Evolutionary conservation across 2,113 vertebrate species (phyloP), one percentile per base, ranked within the genome.

Genomic region (Chrysemys picta): DNA sequence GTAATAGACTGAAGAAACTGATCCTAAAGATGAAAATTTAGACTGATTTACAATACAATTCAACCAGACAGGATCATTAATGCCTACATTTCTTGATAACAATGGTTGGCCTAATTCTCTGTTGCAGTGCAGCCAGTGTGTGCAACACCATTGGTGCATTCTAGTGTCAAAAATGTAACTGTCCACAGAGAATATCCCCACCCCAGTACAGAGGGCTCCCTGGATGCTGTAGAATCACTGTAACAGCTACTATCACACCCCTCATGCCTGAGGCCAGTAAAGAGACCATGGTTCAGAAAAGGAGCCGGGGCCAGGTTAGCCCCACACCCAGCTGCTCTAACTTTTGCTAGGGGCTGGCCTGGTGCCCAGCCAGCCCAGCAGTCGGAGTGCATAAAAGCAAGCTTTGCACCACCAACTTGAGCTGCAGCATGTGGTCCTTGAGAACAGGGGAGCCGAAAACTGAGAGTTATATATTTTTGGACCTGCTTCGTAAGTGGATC

Each of bases 1-100:
- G 91, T 93, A 95, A 80, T 72, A 91, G 54, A 94, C 83, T 62
- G 93, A 54, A 85, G 85, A 89, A 89, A 93, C 85, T 49, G 76
- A 91, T 72, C 80, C 90, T 94, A 88, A 49, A 86, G 6, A 59
- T 50, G 75, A 91, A 89, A 2, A 27, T 12, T 50, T 80, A 53
- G 50, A 89, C 59, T 86, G 42, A 78, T 78, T 78, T 78, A 47
- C 6, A 38, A 22, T 27, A 29, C 13, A 35, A n/a, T 22, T 12
- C 25, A 84, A 72, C 12, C 54, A 29, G 27, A 35, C 16, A 14
- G 22, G 52, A 80, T 54, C 62, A 65, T 50, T 29, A 80, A 38
- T 52, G 79, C 22, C 50, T 0, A 1, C 11, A 8, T 0, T 5
- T 83, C 88, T 83, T 59, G 13, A 35, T 59, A 62, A 21, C 82